A percentile compares a stretch with the other conserved stretches of the same genome.
Conservation (phyloP, 2,113 vertebrate species). For the Mola mola region DNA sequence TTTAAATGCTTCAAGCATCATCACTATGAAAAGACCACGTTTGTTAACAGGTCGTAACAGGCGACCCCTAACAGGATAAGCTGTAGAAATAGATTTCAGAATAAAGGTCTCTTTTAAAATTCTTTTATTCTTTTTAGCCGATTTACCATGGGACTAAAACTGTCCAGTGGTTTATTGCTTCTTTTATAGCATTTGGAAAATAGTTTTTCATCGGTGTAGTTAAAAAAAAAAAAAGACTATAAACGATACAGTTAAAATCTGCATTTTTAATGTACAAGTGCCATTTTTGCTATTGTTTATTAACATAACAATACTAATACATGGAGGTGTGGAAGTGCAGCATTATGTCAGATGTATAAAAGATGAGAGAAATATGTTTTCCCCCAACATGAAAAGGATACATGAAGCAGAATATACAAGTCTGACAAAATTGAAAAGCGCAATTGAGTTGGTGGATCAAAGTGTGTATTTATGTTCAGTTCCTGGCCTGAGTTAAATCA, state of each 20-base stretch:
- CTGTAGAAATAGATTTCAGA: slow-evolving; percentile 34
- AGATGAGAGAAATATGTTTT: slow-evolving; percentile 28
- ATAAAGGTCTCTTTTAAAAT: slow-evolving; percentile 42
- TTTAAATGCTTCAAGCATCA: slow-evolving; percentile 1
- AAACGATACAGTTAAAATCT: not conserved
- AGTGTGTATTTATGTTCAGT: slow-evolving; percentile 65
- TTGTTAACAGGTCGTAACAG: too few relatives aligned
- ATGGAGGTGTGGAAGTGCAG: not conserved
- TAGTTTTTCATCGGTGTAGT: not conserved
- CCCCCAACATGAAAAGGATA: slow-evolving; percentile 35
- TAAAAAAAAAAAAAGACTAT: not conserved
- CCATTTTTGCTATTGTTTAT: not conserved
- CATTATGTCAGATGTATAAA: not conserved
- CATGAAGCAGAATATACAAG: slow-evolving; percentile 32
- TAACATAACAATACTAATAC: not conserved
- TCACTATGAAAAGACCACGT: slow-evolving; percentile 12
- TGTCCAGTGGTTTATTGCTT: slow-evolving; percentile 41
- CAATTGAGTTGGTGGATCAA: slow-evolving; percentile 58
- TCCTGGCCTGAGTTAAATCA: slow-evolving; percentile 51
- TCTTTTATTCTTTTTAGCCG: slow-evolving; percentile 50
- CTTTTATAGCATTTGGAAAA: slow-evolving; percentile 40
- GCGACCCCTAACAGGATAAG: too few relatives aligned
- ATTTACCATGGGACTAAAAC: slow-evolving; percentile 44
- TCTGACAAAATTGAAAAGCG: slow-evolving; percentile 49
- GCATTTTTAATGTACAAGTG: not conserved